phyloP scores from a whole-genome alignment of 2,797 vertebrate species.

The Sphenodon punctatus region DNA sequence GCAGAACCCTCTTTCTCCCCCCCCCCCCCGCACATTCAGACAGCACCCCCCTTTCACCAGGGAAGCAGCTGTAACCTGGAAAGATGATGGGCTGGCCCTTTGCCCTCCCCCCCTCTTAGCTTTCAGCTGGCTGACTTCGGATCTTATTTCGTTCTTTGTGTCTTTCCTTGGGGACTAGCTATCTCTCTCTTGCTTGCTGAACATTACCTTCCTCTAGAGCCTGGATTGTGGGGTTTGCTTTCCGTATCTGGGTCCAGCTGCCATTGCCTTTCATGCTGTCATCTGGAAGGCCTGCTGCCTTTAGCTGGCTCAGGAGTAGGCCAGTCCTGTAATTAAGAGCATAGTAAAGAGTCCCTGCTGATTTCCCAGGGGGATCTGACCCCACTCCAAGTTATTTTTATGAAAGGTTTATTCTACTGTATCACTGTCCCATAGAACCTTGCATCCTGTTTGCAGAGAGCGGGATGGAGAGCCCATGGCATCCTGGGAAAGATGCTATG shows the following conservation, averaged over 20 bases:
- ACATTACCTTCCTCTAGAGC: background rate
- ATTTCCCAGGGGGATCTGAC: background rate
- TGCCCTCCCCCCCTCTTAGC: background rate
- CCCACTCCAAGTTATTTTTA: background rate
- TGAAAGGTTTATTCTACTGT: background rate
- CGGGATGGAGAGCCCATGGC: background rate
- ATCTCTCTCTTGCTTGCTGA: too few species aligned
- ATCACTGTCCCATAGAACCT: background rate
- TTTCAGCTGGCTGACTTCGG: background rate
- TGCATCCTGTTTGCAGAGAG: background rate
- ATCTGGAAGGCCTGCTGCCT: background rate
- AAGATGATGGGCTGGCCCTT: background rate
- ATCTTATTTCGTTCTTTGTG: background rate
- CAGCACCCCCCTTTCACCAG: background rate
- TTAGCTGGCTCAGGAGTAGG: background rate
- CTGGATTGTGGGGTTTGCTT: background rate
- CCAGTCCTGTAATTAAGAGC: too few species aligned
- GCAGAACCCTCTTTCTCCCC: accelerated
- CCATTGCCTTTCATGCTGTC: background rate
- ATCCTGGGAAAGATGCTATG: background rate
- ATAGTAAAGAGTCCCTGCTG: background rate
- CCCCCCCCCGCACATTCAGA: accelerated
- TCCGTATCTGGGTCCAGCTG: background rate
- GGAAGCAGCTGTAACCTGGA: accelerated
- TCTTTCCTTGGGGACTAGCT: background rate